Conservation (phyloP, 2,113 vertebrate species). For the Chitala chitala region DNA sequence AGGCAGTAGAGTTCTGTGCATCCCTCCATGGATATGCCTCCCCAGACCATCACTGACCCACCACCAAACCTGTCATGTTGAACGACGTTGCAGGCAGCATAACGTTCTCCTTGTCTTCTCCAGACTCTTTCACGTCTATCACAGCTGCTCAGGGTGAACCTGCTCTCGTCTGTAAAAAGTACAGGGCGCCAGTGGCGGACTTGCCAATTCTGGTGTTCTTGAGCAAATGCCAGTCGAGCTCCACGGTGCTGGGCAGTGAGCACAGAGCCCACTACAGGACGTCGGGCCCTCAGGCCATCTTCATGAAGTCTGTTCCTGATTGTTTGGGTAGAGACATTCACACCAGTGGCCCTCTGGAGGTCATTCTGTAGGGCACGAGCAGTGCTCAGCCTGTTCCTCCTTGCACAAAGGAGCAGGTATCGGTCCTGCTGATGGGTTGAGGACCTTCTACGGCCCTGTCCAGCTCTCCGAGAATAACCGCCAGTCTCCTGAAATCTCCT, state of each 20-base stretch:
- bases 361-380: neutral
- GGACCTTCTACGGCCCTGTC: neutral
- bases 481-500: neutral
- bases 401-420: slow-evolving; percentile 1
- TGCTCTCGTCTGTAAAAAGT: no score
- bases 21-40: no score
- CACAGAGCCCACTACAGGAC: neutral
- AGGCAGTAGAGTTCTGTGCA: no score
- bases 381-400: neutral
- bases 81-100: no score
- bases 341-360: neutral
- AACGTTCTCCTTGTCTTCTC: no score
- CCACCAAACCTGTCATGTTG: no score
- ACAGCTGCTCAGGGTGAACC: no score
- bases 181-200: no score
- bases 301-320: neutral
- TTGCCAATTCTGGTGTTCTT: neutral
- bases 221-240: no score
- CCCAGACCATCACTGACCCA: no score
- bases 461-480: no score
- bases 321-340: slow-evolving; percentile 2
- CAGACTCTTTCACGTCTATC: no score
- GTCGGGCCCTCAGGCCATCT: neutral
- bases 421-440: neutral
- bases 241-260: neutral